A percentile compares a stretch with the other conserved stretches of the same genome.
Evolutionary conservation across 1,140 invertebrate species (phyloP).

Genomic region (Drosophila repleta): DNA sequence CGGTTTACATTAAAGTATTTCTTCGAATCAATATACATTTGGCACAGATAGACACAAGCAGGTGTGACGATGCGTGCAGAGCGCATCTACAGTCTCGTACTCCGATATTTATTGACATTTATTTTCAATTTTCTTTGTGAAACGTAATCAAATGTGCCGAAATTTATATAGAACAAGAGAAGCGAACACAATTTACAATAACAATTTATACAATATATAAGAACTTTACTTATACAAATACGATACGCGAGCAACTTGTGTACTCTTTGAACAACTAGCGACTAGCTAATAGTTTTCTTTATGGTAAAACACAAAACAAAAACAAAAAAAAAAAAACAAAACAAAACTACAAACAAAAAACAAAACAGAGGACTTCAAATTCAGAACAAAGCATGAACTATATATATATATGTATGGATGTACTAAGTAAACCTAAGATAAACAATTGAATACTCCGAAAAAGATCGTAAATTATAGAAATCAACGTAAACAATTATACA

Average conservation of each 20-base stretch:
- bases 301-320: constrained; percentile 2
- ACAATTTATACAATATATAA: constrained; percentile 52
- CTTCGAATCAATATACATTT: not conserved
- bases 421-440: constrained; percentile 40
- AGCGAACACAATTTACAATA: constrained; percentile 50
- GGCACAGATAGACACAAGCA: constrained; percentile 14
- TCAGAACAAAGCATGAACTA: constrained; percentile 46
- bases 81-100: constrained; percentile 29
- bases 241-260: constrained; percentile 27
- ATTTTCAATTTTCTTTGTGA: constrained; percentile 29
- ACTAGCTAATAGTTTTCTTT: constrained; percentile 39
- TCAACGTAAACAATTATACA: constrained; percentile 36
- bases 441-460: constrained; percentile 26
- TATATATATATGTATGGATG: constrained; percentile 32
- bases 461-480: constrained; percentile 13
- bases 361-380: constrained; percentile 41
- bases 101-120: constrained; percentile 23
- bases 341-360: constrained; percentile 13
- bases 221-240: constrained; percentile 38
- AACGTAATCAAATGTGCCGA: constrained; percentile 50
- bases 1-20: not conserved
- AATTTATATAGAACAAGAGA: constrained; percentile 37
- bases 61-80: not conserved
- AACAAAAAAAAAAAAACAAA: not conserved
- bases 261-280: constrained; percentile 38